These are phyloP conservation scores for Dryoscopus gambensis DNA, from an alignment of 2,113 vertebrate species.

Conservation along the genomic window DNA sequence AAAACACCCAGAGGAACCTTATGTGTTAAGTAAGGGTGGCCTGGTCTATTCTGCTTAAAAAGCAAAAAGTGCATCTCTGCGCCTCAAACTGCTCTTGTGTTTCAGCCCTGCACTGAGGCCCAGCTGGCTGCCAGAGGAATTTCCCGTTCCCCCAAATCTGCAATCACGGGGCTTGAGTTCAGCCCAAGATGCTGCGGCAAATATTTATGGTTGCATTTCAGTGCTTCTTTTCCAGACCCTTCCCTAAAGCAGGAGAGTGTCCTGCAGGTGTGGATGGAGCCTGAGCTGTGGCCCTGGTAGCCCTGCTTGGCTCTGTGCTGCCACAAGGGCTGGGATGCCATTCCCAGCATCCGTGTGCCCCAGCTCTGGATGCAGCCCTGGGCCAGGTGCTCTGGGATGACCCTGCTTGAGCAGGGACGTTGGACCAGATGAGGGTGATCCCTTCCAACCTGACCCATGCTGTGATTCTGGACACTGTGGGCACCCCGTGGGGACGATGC, in stretches of 20 bases:
- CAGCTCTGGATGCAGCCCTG: rapidly evolving
- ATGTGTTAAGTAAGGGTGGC: not conserved
- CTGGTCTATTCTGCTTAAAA: not conserved
- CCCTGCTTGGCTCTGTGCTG: not conserved
- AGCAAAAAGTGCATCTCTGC: not conserved
- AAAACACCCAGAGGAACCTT: slow-evolving; percentile 50
- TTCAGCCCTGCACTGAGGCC: not conserved
- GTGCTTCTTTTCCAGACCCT: not conserved
- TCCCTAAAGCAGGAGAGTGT: not conserved
- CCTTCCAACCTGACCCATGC: rapidly evolving
- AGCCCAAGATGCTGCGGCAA: not conserved
- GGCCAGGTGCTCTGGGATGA: not conserved
- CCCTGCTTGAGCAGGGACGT: not conserved
- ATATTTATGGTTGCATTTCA: not conserved
- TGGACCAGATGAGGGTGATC: not conserved
- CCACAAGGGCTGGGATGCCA: not conserved
- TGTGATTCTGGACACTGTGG: not conserved
- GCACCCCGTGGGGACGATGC: not conserved
- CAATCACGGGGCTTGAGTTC: not conserved
- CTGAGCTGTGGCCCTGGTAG: not conserved
- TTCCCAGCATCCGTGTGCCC: not conserved
- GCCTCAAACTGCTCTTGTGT: not conserved
- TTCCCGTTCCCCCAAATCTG: not conserved
- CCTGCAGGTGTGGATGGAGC: rapidly evolving
- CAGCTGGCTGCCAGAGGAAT: not conserved